A percentile compares a stretch with the other conserved stretches of the same genome.
Conservation (phyloP, 2,113 vertebrate species). For the Odontesthes bonariensis region DNA sequence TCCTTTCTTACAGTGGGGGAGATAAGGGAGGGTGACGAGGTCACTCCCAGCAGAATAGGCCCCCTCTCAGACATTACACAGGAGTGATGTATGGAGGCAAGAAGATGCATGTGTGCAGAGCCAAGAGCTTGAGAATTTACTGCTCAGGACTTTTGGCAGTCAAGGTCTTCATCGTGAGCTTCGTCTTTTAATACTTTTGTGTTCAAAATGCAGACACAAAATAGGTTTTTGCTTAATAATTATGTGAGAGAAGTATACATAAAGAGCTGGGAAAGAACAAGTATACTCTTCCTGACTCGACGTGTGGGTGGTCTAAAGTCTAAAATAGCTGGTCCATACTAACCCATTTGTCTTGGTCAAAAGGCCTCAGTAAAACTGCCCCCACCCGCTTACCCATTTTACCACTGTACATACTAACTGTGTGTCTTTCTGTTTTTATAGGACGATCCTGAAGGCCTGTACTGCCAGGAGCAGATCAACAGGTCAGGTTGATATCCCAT, state of each 20-base stretch:
- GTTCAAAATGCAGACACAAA: no score
- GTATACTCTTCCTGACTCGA: no score
- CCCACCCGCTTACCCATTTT: constrained; percentile 3
- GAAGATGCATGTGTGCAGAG: background rate
- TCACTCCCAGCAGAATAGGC: background rate
- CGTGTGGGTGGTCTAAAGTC: constrained; percentile 46
- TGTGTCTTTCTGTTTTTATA: constrained; percentile 48
- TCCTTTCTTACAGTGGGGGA: constrained; percentile 20
- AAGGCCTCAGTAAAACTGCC: background rate
- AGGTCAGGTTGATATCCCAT: constrained; percentile 73
- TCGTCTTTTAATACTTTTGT: no score
- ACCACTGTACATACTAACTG: background rate
- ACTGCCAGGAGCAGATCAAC: constrained; percentile 91
- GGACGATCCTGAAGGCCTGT: constrained; percentile 85
- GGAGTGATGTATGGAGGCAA: constrained; percentile 4
- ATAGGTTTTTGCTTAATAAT: no score
- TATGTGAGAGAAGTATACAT: no score
- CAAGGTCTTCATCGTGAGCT: background rate
- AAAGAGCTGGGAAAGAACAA: no score
- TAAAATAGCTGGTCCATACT: constrained; percentile 24
- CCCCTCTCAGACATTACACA: constrained; percentile 39
- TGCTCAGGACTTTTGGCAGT: background rate
- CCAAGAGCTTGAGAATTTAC: background rate
- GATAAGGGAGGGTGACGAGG: constrained; percentile 41
- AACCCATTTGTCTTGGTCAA: constrained; percentile 10